Percentiles rank a stretch among this genome's conserved stretches.
phyloP scores from a whole-genome alignment of 92 coral and sea anemone genomes.

The Anthopleura xanthogrammica region DNA sequence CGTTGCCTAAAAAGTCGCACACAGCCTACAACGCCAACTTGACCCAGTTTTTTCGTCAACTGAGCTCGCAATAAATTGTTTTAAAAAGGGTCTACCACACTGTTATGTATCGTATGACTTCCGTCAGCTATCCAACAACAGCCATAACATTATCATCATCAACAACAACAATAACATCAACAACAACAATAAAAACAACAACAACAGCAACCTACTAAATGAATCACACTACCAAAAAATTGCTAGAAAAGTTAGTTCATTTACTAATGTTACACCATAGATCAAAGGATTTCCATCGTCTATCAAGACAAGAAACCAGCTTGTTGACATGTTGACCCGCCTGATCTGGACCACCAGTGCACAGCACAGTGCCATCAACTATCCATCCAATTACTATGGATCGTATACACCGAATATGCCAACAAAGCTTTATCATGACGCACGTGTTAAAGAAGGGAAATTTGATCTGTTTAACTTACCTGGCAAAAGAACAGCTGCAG shows the following conservation, averaged over 20 bases:
- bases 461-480: constrained; percentile 65
- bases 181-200: no score
- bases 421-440: constrained; percentile 75
- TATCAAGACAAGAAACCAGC: constrained; percentile 37
- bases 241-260: not conserved
- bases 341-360: constrained; percentile 67
- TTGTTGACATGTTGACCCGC: constrained; percentile 61
- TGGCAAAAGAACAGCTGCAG: constrained; percentile 61
- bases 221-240: not conserved
- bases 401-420: constrained; percentile 80
- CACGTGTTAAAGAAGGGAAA: constrained; percentile 52
- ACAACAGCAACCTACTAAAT: no score
- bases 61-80: no score
- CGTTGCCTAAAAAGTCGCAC: no score
- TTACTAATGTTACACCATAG: constrained; percentile 28
- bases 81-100: no score
- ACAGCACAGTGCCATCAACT: constrained; percentile 79
- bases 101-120: no score
- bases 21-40: no score
- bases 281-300: constrained; percentile 64
- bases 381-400: constrained; percentile 67
- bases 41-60: no score
- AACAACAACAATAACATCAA: no score
- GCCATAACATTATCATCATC: no score
- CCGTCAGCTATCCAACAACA: no score